phyloP scores from a whole-genome alignment of 2,888 invertebrate species.

The Tortrix viridana region DNA sequence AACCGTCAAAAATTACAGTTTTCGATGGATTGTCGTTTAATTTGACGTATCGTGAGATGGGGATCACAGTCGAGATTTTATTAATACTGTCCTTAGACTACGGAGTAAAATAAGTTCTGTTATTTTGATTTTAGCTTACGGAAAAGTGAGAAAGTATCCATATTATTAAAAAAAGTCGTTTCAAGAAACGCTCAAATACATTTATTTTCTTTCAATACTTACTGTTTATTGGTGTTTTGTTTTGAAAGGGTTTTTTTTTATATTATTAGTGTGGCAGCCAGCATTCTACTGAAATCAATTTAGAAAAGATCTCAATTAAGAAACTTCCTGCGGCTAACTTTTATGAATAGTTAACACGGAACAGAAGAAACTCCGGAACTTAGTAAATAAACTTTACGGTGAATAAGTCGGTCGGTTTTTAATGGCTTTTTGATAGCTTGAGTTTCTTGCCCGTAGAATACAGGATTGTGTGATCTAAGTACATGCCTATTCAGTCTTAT shows the following conservation, averaged over 20 bases:
- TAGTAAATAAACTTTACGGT: conserved; percentile 12
- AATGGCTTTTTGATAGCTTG: conserved; percentile 20
- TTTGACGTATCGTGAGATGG: no score
- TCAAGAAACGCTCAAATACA: no score
- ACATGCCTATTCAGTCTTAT: no score
- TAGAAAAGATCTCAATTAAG: conserved; percentile 16
- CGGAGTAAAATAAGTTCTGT: no score
- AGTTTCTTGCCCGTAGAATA: conserved; percentile 6
- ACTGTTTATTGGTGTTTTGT: not conserved
- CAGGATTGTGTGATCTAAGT: not conserved
- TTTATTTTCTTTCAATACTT: not conserved
- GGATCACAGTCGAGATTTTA: no score
- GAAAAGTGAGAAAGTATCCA: no score
- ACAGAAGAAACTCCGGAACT: conserved; percentile 14
- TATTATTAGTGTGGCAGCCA: not conserved
- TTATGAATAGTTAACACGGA: conserved; percentile 26
- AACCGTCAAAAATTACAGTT: no score
- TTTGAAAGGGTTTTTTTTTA: not conserved
- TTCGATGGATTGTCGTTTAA: no score
- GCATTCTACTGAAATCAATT: not conserved
- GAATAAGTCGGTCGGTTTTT: conserved; percentile 21
- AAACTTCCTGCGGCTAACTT: conserved; percentile 9
- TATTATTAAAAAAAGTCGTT: no score
- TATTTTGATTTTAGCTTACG: no score
- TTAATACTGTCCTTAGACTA: no score